Base-by-base conservation (phyloP, 2,113 vertebrate species). In the Cyprinodon brontotheroides region DNA sequence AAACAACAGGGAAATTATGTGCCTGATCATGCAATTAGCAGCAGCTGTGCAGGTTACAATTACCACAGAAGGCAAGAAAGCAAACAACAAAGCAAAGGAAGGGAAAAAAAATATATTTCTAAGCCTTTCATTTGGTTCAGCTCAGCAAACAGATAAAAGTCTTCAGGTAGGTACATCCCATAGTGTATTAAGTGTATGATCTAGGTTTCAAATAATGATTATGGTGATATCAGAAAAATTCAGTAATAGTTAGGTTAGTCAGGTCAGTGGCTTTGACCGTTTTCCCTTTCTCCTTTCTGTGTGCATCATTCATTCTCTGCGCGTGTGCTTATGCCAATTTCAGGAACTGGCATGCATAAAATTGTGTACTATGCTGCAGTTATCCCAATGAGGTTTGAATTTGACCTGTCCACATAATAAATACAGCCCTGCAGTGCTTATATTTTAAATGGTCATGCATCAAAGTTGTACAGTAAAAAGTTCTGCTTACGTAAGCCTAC, bases 11-110 rank as follows among this genome's bases (percentile, higher is more conserved):
- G 68, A 76, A 67, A 39, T 71, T 71, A 57, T 78, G 71, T 62
- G 78, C 67, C 77, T 83, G 72, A 64, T 76, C 48, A 45, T 41
- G 66, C 71, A 71, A 80, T 76, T 85, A 78, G 65, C 74, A 78
- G 81, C 83, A 84, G 83, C 73, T 84, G 71, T n/a, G 2, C 69
- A 40, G 67, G 63, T 68, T 87, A 61, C 83, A 86, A 75, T 83
- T 74, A 81, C 74, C 5, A 40, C 47, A 53, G 40, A 15, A 59
- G 20, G 37, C 77, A 68, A 20, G 40, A 82, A 36, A 78, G 45
- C 61, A 59, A 63, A 60, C 0, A 39, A 59, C 20, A 72, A 65
- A 68, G 59, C 57, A 41, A 68, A 73, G 61, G 38, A 29, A 59
- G 39, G 15, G 22, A 13, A 40, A 68, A 40, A 68, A 61, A 85